Conservation (phyloP, 1,140 invertebrate species). For the Anastrepha obliqua region DNA sequence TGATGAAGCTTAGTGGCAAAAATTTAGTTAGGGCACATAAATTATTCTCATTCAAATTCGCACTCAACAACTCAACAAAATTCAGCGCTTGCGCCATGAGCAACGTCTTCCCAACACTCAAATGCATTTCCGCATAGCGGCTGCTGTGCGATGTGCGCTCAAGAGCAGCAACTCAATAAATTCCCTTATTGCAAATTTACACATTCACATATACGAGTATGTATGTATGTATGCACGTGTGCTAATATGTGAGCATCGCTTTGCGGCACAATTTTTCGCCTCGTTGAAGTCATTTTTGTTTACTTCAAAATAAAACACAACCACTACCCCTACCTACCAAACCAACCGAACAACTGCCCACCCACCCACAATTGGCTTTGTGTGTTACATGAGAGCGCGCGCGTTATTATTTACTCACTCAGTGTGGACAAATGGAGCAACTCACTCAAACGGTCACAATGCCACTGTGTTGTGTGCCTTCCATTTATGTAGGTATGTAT, state of each 20-base stretch:
- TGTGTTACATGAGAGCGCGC: too few species aligned
- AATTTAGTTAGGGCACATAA: not conserved
- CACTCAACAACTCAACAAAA: not conserved
- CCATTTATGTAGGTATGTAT: not conserved
- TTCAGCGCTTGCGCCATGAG: not conserved
- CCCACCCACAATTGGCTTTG: not conserved
- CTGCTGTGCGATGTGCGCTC: constrained; percentile 8
- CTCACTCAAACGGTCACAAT: constrained; percentile 46
- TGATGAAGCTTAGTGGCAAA: not conserved
- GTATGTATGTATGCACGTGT: not conserved
- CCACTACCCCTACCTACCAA: not conserved
- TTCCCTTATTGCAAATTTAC: not conserved
- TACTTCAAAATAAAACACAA: not conserved
- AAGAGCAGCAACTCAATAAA: not conserved
- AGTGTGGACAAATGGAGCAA: not conserved
- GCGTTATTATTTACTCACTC: not conserved
- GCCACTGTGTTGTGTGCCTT: constrained; percentile 10
- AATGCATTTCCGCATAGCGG: constrained; percentile 33
- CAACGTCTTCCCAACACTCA: not conserved
- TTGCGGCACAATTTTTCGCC: not conserved
- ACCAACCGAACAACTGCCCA: not conserved
- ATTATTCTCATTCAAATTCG: not conserved
- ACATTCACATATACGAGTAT: not conserved
- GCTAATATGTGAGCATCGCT: not conserved
- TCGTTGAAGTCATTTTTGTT: not conserved